Evolutionary conservation across 2,888 invertebrate species (phyloP).

Genomic region (Ischnus inquisitorius): DNA sequence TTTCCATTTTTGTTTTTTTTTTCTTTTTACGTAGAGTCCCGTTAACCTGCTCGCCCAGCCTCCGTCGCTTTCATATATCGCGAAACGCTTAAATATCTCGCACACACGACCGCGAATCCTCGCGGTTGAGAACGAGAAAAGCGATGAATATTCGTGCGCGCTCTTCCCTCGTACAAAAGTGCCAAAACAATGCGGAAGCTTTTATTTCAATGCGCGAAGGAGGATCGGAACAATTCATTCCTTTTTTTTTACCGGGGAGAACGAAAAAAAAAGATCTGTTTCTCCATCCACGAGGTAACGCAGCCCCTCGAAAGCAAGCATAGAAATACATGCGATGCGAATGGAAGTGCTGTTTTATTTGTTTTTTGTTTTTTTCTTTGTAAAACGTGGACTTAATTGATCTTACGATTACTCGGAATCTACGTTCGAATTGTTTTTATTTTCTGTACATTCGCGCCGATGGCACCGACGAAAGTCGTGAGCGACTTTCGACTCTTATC

Average conservation of each 20-base stretch:
- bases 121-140: conserved; percentile 39
- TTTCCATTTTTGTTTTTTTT: conserved; percentile 1
- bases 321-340: not conserved
- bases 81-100: conserved; percentile 72
- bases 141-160: conserved; percentile 13
- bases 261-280: conserved; percentile 19
- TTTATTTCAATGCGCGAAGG: conserved; percentile 45
- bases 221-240: conserved; percentile 56
- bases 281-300: not conserved
- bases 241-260: conserved; percentile 20
- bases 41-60: conserved; percentile 54
- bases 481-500: conserved; percentile 45
- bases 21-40: conserved; percentile 17
- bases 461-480: not conserved
- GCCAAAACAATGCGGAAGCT: conserved; percentile 55
- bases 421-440: not conserved
- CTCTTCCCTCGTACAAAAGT: conserved; percentile 31
- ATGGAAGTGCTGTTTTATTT: not conserved
- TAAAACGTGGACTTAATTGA: conserved; percentile 50
- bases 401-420: conserved; percentile 17
- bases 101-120: conserved; percentile 65
- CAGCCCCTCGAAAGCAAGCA: conserved; percentile 21
- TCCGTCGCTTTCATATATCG: conserved; percentile 35
- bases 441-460: not conserved
- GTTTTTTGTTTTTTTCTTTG: conserved; percentile 4